These are phyloP conservation scores for Sinocyclocheilus rhinocerous DNA, from an alignment of 2,113 vertebrate genomes.

Conservation along the genomic window DNA sequence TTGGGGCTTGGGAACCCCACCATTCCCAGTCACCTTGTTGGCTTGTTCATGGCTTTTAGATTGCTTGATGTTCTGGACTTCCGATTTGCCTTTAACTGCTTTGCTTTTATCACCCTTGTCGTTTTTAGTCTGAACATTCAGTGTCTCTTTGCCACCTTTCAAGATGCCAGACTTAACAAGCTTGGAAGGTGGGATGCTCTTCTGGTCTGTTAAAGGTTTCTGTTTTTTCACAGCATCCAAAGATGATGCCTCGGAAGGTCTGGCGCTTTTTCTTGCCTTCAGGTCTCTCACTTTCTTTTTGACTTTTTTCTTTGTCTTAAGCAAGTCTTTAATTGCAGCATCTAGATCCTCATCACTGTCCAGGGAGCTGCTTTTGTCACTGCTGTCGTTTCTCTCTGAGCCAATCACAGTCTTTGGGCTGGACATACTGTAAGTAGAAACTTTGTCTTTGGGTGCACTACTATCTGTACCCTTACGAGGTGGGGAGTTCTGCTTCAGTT, in stretches of 20 bases:
- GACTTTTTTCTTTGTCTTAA: conserved; percentile 87
- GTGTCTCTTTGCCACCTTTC: conserved; percentile 61
- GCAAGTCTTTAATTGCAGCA: conserved; percentile 89
- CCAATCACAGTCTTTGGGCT: conserved; percentile 24
- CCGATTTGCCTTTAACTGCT: conserved; percentile 18
- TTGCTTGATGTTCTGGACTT: neutral
- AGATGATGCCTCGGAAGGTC: conserved; percentile 63
- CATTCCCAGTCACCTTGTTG: conserved; percentile 34
- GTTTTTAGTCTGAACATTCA: conserved; percentile 40
- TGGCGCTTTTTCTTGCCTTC: conserved; percentile 76
- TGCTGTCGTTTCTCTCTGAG: conserved; percentile 65
- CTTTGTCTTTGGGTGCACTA: conserved; percentile 36
- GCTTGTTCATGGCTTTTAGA: conserved; percentile 49
- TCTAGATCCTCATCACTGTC: conserved; percentile 97
- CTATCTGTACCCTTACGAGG: conserved; percentile 8
- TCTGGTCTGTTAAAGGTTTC: conserved; percentile 57
- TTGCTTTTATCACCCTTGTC: conserved; percentile 55
- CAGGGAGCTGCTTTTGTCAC: conserved; percentile 93
- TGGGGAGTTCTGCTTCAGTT: conserved; percentile 32
- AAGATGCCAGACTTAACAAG: conserved; percentile 71
- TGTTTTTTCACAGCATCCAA: conserved; percentile 59
- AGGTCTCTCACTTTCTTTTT: conserved; percentile 82
- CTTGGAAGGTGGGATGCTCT: conserved; percentile 55
- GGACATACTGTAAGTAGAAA: conserved; percentile 28
- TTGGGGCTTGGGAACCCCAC: neutral